Percentiles rank a stretch among this genome's conserved stretches.
These are phyloP conservation scores for Ommatoiulus sabulosus DNA, from an alignment of 2,888 invertebrate genomes.

Conservation along the genomic window DNA sequence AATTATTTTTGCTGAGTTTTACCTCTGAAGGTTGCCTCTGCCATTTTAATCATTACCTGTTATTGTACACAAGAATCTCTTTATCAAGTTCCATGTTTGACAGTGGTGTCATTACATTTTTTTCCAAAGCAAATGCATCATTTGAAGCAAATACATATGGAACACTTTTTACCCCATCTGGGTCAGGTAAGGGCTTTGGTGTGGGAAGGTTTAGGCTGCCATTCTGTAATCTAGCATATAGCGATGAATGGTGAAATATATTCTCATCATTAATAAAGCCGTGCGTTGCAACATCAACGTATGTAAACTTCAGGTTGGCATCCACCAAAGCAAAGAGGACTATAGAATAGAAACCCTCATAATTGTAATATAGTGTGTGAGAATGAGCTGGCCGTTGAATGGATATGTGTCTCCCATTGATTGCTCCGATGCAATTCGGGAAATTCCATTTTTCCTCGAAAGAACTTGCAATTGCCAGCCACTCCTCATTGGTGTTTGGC, in stretches of 20 bases:
- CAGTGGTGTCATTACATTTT: constrained; percentile 60
- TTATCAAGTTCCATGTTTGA: constrained; percentile 52
- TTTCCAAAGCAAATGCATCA: constrained; percentile 61
- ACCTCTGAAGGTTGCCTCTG: too few species aligned
- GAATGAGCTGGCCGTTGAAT: constrained; percentile 59
- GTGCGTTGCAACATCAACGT: constrained; percentile 60
- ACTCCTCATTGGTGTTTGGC: constrained; percentile 37
- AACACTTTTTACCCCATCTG: background rate
- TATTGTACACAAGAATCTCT: constrained; percentile 59
- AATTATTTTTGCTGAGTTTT: too few species aligned
- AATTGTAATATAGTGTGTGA: constrained; percentile 60
- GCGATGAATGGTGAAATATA: constrained; percentile 56
- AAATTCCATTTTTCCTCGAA: constrained; percentile 61
- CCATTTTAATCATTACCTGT: constrained; percentile 45
- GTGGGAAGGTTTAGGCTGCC: constrained; percentile 22
- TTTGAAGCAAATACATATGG: constrained; percentile 61
- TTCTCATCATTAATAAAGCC: constrained; percentile 60
- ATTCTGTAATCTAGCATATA: constrained; percentile 50
- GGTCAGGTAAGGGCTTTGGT: constrained; percentile 23
- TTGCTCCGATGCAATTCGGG: constrained; percentile 60
- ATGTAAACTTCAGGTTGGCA: constrained; percentile 60
- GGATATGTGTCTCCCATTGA: constrained; percentile 61
- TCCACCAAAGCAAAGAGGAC: constrained; percentile 61
- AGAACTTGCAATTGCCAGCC: constrained; percentile 55
- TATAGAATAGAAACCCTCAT: constrained; percentile 60